Percentiles rank a stretch among this genome's conserved stretches.
phyloP scores from a whole-genome alignment of 2,888 invertebrate species.

The Agrilus mali region DNA sequence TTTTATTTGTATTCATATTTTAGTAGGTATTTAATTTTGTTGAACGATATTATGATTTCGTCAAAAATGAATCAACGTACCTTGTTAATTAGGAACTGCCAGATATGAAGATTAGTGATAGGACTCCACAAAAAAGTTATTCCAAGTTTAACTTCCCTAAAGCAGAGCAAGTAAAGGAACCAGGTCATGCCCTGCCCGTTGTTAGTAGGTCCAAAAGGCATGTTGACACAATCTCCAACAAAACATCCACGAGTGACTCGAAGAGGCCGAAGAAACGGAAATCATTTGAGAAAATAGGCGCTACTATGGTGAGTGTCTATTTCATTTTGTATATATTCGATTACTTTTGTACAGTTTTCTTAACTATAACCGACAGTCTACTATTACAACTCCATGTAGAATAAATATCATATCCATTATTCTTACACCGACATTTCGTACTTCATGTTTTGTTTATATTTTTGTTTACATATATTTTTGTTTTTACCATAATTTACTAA shows the following conservation, averaged over 20 bases:
- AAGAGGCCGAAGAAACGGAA: constrained; percentile 42
- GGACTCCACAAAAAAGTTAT: constrained; percentile 15
- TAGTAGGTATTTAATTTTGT: not conserved
- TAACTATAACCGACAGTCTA: constrained; percentile 1
- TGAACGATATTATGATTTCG: not conserved
- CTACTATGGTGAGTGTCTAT: constrained; percentile 45
- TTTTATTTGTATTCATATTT: too few species aligned
- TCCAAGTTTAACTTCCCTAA: constrained; percentile 13
- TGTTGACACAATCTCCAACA: constrained; percentile 19
- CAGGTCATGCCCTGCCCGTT: not conserved
- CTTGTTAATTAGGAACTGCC: constrained; percentile 31
- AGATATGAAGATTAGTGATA: constrained; percentile 18
- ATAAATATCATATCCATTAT: too few species aligned
- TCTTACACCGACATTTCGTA: not conserved
- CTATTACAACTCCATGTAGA: too few species aligned
- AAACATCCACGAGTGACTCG: constrained; percentile 14
- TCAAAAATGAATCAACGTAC: not conserved
- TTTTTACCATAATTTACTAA: not conserved
- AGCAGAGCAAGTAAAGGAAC: too few species aligned
- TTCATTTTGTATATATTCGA: constrained; percentile 5
- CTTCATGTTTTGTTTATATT: not conserved
- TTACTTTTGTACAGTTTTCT: constrained; percentile 3
- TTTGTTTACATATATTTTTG: constrained; percentile 1
- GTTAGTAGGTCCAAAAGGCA: constrained; percentile 28
- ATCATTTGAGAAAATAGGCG: constrained; percentile 46